Conservation (phyloP, 2,888 invertebrate genomes). For the Lithophane leautieri region DNA sequence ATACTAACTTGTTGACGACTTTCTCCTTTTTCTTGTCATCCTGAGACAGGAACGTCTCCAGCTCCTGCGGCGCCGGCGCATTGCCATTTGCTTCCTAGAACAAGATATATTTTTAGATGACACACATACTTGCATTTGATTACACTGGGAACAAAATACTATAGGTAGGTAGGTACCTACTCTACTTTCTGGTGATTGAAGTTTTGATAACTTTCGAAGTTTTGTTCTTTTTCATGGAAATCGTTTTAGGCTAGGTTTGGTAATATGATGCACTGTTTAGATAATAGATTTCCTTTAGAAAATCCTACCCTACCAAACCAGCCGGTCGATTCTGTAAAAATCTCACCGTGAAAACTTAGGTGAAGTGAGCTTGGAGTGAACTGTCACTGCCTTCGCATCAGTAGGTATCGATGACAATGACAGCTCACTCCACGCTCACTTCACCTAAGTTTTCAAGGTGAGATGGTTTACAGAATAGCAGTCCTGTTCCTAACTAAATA, state of each 20-base stretch:
- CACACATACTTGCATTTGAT: slow-evolving; percentile 7
- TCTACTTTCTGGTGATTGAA: not conserved
- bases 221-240: not conserved
- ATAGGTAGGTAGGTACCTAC: not conserved
- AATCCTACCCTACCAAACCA: too few species aligned
- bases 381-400: too few species aligned
- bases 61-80: slow-evolving; percentile 91
- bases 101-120: slow-evolving; percentile 26
- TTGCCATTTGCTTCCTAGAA: slow-evolving; percentile 85
- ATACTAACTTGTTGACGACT: slow-evolving; percentile 88
- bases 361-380: too few species aligned
- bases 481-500: too few species aligned
- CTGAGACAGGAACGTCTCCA: slow-evolving; percentile 95
- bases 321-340: too few species aligned
- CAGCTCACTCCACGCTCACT: too few species aligned
- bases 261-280: not conserved
- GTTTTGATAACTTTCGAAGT: not conserved
- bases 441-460: too few species aligned
- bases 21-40: slow-evolving; percentile 91
- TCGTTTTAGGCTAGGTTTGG: not conserved
- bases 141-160: not conserved
- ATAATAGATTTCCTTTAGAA: too few species aligned
- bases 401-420: too few species aligned
- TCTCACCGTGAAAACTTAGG: too few species aligned
- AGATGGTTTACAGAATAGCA: too few species aligned